Percentiles rank a stretch among this genome's conserved stretches.
These are phyloP conservation scores for Siderastrea siderea DNA, from an alignment of 92 coral and sea anemone genomes.

Conservation along the genomic window DNA sequence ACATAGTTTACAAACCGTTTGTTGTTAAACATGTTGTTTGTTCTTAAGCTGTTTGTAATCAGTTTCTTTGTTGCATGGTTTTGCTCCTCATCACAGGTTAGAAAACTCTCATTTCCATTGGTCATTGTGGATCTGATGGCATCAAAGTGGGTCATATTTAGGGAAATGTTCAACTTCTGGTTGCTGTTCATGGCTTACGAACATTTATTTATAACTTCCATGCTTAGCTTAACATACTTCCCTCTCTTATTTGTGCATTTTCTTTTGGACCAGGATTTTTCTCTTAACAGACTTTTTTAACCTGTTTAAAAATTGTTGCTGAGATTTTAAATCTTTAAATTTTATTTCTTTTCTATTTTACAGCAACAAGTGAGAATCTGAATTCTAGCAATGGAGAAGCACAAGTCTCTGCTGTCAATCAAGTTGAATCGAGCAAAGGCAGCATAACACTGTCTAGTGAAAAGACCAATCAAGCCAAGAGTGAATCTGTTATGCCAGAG, in stretches of 20 bases:
- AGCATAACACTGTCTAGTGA: not conserved
- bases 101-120: too few relatives aligned
- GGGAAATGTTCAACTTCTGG: too few relatives aligned
- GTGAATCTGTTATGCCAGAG: not conserved
- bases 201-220: too few relatives aligned
- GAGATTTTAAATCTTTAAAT: not conserved
- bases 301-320: not conserved
- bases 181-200: too few relatives aligned
- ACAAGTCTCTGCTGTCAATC: not conserved
- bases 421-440: not conserved
- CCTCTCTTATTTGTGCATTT: not conserved
- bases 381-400: not conserved
- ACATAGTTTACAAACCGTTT: too few relatives aligned
- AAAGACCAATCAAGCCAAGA: constrained; percentile 1
- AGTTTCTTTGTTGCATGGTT: too few relatives aligned
- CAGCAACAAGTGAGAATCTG: constrained; percentile 16
- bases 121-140: too few relatives aligned
- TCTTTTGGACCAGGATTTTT: not conserved
- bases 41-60: too few relatives aligned
- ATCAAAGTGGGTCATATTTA: too few relatives aligned
- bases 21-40: too few relatives aligned
- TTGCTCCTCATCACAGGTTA: too few relatives aligned
- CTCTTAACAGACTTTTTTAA: not conserved
- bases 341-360: not conserved
- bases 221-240: too few relatives aligned